Evolutionary conservation across 2,888 invertebrate species (phyloP).

Genomic region (Eristalis tenax): DNA sequence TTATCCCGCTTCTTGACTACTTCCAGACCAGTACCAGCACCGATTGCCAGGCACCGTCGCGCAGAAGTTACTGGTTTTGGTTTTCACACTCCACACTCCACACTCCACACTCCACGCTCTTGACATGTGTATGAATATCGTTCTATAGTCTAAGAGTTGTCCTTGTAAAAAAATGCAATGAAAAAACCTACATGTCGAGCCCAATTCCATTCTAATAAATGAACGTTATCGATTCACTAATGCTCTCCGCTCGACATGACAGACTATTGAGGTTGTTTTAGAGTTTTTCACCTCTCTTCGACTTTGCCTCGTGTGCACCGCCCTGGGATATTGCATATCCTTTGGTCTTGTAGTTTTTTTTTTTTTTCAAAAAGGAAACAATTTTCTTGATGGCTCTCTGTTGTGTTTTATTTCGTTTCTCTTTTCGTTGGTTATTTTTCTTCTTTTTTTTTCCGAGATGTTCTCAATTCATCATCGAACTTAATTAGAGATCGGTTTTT

Average conservation of each 20-base stretch:
- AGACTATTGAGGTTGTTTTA: constrained; percentile 59
- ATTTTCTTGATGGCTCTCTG: constrained; percentile 40
- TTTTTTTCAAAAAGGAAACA: constrained; percentile 32
- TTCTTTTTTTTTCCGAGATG: constrained; percentile 12
- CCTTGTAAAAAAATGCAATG: not conserved
- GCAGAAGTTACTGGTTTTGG: constrained; percentile 34
- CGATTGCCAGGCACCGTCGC: constrained; percentile 14
- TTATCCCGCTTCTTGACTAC: constrained; percentile 5
- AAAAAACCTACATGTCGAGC: constrained; percentile 29
- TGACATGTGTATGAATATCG: not conserved
- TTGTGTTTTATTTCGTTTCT: constrained; percentile 35
- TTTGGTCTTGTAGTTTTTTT: constrained; percentile 16
- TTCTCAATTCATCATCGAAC: constrained; percentile 39
- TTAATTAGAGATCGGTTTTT: constrained; percentile 55
- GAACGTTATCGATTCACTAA: constrained; percentile 56
- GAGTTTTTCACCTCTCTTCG: constrained; percentile 38
- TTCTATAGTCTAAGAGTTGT: not conserved
- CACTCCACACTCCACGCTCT: constrained; percentile 9
- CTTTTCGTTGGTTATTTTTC: not conserved
- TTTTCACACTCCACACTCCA: constrained; percentile 32
- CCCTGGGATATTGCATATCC: constrained; percentile 3
- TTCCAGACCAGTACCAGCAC: not conserved
- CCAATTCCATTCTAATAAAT: constrained; percentile 55
- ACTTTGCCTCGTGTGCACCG: not conserved
- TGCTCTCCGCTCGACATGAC: constrained; percentile 33